A percentile compares a stretch with the other conserved stretches of the same genome.
Evolutionary conservation across 1,140 invertebrate species (phyloP).

Genomic region (Ostrea edulis): DNA sequence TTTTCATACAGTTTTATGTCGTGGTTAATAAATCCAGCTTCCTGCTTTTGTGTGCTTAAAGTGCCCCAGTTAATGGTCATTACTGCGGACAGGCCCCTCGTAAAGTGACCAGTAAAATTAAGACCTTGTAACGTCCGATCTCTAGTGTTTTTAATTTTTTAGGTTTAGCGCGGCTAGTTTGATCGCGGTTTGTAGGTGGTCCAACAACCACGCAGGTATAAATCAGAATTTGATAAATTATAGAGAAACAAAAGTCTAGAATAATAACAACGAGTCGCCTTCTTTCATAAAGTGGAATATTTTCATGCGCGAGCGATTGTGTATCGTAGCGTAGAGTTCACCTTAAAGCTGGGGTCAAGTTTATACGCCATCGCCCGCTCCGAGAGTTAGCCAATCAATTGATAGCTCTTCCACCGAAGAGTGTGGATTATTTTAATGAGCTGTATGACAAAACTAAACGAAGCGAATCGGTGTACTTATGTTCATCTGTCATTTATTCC

Average conservation of each 20-base stretch:
- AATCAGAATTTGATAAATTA: slow-evolving; percentile 46
- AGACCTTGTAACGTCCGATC: not conserved
- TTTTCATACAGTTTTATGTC: slow-evolving; percentile 16
- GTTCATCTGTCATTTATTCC: slow-evolving; percentile 47
- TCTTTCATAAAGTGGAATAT: not conserved
- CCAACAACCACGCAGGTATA: slow-evolving; percentile 14
- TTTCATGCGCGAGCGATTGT: slow-evolving; percentile 43
- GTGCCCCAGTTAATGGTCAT: not conserved
- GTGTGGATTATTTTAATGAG: slow-evolving; percentile 59
- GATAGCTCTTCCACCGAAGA: slow-evolving; percentile 52
- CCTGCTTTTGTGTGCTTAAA: slow-evolving; percentile 13
- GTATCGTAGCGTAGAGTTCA: slow-evolving; percentile 35
- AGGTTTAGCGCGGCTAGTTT: not conserved
- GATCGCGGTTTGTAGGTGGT: slow-evolving; percentile 39
- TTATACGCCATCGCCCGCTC: slow-evolving; percentile 50
- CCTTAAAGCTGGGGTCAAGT: slow-evolving; percentile 3
- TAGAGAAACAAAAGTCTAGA: slow-evolving; percentile 41
- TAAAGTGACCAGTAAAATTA: slow-evolving; percentile 19
- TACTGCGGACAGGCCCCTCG: slow-evolving; percentile 19
- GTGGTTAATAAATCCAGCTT: slow-evolving; percentile 32
- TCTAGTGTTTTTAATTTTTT: slow-evolving; percentile 16
- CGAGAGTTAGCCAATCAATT: slow-evolving; percentile 51
- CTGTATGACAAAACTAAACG: slow-evolving; percentile 52
- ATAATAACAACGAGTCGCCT: slow-evolving; percentile 21
- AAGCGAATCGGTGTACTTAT: slow-evolving; percentile 50